Conservation (phyloP, 1,140 invertebrate species). For the Leptonema lineaticorne region DNA sequence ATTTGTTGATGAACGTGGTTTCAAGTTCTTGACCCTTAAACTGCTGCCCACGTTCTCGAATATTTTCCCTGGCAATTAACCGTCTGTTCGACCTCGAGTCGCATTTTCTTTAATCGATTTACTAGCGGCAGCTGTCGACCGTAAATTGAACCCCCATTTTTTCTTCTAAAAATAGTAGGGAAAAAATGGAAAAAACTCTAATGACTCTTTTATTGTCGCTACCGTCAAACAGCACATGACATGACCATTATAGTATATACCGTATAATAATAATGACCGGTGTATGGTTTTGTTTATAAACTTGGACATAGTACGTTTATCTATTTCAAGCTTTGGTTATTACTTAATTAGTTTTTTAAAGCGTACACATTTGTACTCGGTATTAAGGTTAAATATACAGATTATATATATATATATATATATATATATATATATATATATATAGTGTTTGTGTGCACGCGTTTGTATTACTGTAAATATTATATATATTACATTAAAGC, state of each 20-base stretch:
- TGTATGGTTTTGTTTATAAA: not conserved
- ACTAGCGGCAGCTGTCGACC: not conserved
- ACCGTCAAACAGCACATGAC: not conserved
- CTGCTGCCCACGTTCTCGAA: not conserved
- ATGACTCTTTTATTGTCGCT: slow-evolving; percentile 18
- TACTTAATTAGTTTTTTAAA: too few relatives aligned
- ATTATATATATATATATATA: too few relatives aligned
- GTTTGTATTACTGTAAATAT: too few relatives aligned
- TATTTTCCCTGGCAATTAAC: not conserved
- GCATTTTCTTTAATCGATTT: slow-evolving; percentile 13
- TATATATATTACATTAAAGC: too few relatives aligned
- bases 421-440: too few relatives aligned
- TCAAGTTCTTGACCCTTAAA: not conserved
- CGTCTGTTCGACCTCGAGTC: not conserved
- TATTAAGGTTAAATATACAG: too few relatives aligned
- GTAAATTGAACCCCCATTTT: not conserved
- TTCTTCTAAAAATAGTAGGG: too few relatives aligned
- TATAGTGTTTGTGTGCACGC: too few relatives aligned
- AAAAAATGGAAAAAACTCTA: not conserved
- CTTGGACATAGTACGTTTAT: too few relatives aligned
- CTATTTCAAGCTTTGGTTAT: too few relatives aligned
- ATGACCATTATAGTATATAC: not conserved
- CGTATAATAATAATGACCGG: not conserved
- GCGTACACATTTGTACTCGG: too few relatives aligned
- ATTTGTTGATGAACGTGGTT: not conserved